Conservation (phyloP, 2,888 invertebrate genomes). For the Eutolmus rufibarbis region DNA sequence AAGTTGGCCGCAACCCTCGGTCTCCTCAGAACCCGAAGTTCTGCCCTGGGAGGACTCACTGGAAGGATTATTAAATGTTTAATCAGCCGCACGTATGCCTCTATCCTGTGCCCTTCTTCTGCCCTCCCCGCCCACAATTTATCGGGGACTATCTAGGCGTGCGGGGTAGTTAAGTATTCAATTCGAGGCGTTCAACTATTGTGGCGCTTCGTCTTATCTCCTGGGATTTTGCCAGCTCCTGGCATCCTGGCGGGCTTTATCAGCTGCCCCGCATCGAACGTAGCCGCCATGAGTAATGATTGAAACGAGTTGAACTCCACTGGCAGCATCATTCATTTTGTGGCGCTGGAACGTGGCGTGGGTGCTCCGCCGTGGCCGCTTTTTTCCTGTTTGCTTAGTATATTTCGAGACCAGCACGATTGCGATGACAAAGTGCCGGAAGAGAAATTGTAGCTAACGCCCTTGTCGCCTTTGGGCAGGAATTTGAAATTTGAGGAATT, state of each 20-base stretch:
- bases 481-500: not conserved
- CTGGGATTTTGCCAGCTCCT: conserved; percentile 3
- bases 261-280: conserved; percentile 20
- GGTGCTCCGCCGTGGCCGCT: not conserved
- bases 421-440: not conserved
- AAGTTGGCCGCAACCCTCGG: not conserved
- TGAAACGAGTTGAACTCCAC: conserved; percentile 41
- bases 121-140: not conserved
- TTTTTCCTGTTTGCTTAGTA: not conserved
- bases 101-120: not conserved
- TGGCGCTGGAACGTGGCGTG: not conserved
- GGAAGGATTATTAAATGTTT: conserved; percentile 17
- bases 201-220: conserved; percentile 34
- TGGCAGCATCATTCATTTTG: conserved; percentile 36
- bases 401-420: not conserved
- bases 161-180: conserved; percentile 31
- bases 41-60: not conserved
- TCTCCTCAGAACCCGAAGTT: not conserved
- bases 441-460: not conserved
- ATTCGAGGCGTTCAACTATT: conserved; percentile 39
- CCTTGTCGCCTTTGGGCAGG: not conserved
- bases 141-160: not conserved
- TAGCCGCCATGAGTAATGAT: conserved; percentile 40
- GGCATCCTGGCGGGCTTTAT: not conserved
- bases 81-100: conserved; percentile 11